Evolutionary conservation across 2,888 invertebrate genomes (phyloP), one percentile per base, ranked within the genome.

Genomic region (Drosophila paranaensis): DNA sequence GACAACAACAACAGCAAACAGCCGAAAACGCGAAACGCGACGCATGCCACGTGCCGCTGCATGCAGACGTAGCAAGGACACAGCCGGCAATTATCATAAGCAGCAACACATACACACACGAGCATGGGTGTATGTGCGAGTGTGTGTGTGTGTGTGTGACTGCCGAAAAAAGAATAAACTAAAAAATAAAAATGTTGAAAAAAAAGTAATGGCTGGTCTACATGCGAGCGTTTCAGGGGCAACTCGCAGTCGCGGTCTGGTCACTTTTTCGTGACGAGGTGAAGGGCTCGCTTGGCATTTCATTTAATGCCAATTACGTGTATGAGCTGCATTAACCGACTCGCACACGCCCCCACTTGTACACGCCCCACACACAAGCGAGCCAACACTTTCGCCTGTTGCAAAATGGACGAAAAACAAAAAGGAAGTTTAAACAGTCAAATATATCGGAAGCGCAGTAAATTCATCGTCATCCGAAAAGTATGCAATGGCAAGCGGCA

Each of bases 251-350:
- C 71, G 33, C 66, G 60, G 56, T 53, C 68, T 53, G 78, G 71
- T 72, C 79, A 81, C 74, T 77, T 71, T 62, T 70, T 60, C 43
- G 45, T 11, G 54, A 55, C 20, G 42, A 11, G 57, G 58, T 42
- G 25, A 62, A 54, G 70, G 69, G 46, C 39, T 62, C 46, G 71
- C 42, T 63, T 45, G 73, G 86, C 81, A 86, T 90, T 88, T 88
- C 90, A 89, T 88, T 88, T 88, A 84, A 88, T 88, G 88, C 84
- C 90, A 88, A 88, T 88, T 88, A 88, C 85, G 73, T 87, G 89
- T 80, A 90, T 84, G 89, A 83, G 82, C 84, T 77, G 83, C 88
- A 90, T 90, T 89, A 90, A 88, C 90, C 88, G 60, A 60, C 73
- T 62, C 53, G 39, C 46, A 51, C 54, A 68, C 60, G 35, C 67